Evolutionary conservation across 2,113 vertebrate species (phyloP).

Genomic region (Eulemur rufifrons): DNA sequence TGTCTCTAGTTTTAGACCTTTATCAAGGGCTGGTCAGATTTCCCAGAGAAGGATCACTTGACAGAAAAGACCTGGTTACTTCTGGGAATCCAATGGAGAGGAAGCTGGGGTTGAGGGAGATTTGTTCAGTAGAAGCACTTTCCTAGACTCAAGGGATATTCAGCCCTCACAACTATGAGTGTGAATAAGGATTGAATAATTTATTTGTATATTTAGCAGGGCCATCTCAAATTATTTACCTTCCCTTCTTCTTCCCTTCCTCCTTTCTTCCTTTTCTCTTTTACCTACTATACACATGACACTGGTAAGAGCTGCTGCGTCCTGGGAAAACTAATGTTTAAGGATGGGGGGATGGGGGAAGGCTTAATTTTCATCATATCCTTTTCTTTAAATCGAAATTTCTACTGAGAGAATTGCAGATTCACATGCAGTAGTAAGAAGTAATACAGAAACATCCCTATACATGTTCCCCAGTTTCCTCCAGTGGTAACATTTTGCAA

Average conservation of each 20-base stretch:
- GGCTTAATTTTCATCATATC: background rate
- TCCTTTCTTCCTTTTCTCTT: background rate
- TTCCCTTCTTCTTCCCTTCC: background rate
- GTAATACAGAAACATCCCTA: background rate
- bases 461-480: background rate
- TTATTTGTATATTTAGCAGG: background rate
- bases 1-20: constrained; percentile 15
- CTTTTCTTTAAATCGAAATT: background rate
- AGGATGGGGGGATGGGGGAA: background rate
- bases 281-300: background rate
- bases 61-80: background rate
- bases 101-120: background rate
- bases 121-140: background rate
- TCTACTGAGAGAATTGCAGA: background rate
- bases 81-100: background rate
- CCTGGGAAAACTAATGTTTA: background rate
- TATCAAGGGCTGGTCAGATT: background rate
- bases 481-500: background rate
- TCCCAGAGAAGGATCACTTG: background rate
- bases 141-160: background rate
- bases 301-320: background rate
- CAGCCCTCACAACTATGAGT: background rate
- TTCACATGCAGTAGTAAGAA: background rate
- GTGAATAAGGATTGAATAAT: background rate
- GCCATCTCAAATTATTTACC: background rate